Evolutionary conservation across 2,113 vertebrate species (phyloP).

Genomic region (Gavia stellata): DNA sequence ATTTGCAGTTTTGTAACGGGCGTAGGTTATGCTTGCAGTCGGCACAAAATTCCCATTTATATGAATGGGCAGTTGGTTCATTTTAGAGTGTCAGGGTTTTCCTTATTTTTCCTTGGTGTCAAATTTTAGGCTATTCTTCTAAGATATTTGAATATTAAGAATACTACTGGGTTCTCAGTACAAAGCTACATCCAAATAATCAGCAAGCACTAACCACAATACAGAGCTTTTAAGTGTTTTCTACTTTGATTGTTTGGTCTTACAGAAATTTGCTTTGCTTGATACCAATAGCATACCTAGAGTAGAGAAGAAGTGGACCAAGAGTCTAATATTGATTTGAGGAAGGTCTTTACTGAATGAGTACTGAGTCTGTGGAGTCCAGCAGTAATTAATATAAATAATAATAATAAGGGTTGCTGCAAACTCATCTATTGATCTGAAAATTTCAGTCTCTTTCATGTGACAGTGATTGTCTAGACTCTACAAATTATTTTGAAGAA

Average conservation of each 20-base stretch:
- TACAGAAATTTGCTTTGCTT: background rate
- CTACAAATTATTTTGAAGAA: background rate
- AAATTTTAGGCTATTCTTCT: background rate
- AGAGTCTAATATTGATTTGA: background rate
- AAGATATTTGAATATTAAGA: background rate
- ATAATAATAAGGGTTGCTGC: background rate
- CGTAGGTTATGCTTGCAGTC: constrained; percentile 28
- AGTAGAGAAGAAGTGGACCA: background rate
- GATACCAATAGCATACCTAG: background rate
- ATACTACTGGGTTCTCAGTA: background rate
- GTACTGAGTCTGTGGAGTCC: background rate
- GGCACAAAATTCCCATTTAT: constrained; percentile 14
- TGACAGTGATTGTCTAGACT: background rate
- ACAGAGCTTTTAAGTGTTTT: background rate
- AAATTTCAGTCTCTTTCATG: background rate
- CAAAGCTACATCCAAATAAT: background rate
- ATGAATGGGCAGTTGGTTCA: background rate
- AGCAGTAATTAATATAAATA: background rate
- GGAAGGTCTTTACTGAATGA: background rate
- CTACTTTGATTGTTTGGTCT: background rate
- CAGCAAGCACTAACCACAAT: background rate
- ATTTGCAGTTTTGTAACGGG: constrained; percentile 54
- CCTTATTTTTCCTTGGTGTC: background rate
- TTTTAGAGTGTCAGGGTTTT: background rate
- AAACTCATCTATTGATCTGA: constrained; percentile 7